These are phyloP conservation scores for Sarcophaga subvicina DNA, from an alignment of 2,888 invertebrate genomes.

Conservation along the genomic window DNA sequence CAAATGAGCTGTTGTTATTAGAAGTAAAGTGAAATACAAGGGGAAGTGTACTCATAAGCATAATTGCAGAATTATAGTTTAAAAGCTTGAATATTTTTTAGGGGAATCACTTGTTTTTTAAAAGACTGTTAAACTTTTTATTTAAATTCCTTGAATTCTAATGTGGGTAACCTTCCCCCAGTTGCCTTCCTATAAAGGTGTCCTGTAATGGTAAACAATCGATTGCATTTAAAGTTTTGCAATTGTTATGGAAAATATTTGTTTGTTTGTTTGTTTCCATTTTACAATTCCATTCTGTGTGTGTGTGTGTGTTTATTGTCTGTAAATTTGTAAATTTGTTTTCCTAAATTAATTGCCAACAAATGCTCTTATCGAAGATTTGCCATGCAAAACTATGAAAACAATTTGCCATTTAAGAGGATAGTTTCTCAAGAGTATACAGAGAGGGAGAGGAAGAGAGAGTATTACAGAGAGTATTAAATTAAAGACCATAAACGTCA, in stretches of 20 bases:
- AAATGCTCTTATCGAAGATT: slow-evolving; percentile 52
- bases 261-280: slow-evolving; percentile 40
- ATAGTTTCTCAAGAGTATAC: not conserved
- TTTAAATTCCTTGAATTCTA: too few relatives aligned
- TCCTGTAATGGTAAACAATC: slow-evolving; percentile 30
- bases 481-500: slow-evolving; percentile 21
- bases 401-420: slow-evolving; percentile 21
- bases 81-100: too few relatives aligned
- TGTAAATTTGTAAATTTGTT: slow-evolving; percentile 60
- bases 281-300: slow-evolving; percentile 7
- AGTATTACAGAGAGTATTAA: not conserved
- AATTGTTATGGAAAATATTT: slow-evolving; percentile 54
- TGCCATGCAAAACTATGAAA: slow-evolving; percentile 25
- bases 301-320: slow-evolving; percentile 35
- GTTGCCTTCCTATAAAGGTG: slow-evolving; percentile 2
- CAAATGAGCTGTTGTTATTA: slow-evolving; percentile 37
- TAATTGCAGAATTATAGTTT: not conserved
- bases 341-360: slow-evolving; percentile 66
- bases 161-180: slow-evolving; percentile 6
- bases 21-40: not conserved
- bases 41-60: slow-evolving; percentile 23
- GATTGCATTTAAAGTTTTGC: slow-evolving; percentile 43
- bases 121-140: too few relatives aligned
- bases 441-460: too few relatives aligned
- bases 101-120: too few relatives aligned